Evolutionary conservation across 2,113 vertebrate genomes (phyloP).

Genomic region (Gymnarchus niloticus): DNA sequence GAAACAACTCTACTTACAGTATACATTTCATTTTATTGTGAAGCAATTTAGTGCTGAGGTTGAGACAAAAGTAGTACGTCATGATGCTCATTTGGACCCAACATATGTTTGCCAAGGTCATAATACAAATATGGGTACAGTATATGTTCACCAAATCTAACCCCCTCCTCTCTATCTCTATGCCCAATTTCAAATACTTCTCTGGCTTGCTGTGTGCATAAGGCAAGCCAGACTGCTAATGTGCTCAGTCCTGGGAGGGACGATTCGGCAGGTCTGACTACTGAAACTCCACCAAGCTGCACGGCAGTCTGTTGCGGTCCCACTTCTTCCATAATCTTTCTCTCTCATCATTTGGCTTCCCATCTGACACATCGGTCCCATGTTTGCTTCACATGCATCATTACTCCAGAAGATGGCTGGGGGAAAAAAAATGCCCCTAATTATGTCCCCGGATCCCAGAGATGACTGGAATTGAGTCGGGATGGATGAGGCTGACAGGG

Average conservation of each 20-base stretch:
- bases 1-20: too few species aligned
- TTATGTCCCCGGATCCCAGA: slow-evolving; percentile 51
- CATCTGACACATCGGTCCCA: slow-evolving; percentile 34
- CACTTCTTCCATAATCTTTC: slow-evolving; percentile 24
- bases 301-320: neutral
- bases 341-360: slow-evolving; percentile 42
- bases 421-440: slow-evolving; percentile 42
- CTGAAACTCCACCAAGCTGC: neutral
- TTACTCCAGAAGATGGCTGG: slow-evolving; percentile 38
- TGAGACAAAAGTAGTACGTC: too few species aligned
- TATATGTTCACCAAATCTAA: neutral
- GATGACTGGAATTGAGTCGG: slow-evolving; percentile 51
- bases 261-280: neutral
- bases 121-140: slow-evolving; percentile 21
- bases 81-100: too few species aligned
- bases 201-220: slow-evolving; percentile 41
- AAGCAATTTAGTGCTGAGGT: too few species aligned
- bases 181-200: neutral
- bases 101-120: too few species aligned
- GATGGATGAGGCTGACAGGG: slow-evolving; percentile 55
- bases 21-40: too few species aligned
- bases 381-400: slow-evolving; percentile 41
- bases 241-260: slow-evolving; percentile 15
- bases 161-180: neutral
- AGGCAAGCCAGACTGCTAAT: slow-evolving; percentile 26